Percentiles rank a stretch among this genome's conserved stretches.
These are phyloP conservation scores for Eurystomus glaucurus DNA, from an alignment of 2,797 vertebrate species.

Conservation along the genomic window DNA sequence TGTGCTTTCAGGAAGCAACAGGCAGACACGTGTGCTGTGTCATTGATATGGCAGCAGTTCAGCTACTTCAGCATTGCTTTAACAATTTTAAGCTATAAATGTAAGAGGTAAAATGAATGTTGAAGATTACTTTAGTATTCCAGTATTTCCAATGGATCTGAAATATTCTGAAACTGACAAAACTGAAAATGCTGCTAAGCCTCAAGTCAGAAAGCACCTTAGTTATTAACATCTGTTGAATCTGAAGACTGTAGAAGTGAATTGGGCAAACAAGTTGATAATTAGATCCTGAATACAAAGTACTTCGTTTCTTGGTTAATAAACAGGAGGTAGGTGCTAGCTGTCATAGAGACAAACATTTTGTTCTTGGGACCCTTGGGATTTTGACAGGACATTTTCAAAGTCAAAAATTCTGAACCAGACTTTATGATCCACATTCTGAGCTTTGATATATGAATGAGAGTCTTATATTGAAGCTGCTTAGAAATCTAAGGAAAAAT, in stretches of 20 bases:
- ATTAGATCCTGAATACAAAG: not conserved
- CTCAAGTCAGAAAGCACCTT: not conserved
- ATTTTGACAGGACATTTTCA: not conserved
- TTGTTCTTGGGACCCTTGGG: not conserved
- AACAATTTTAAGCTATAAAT: not conserved
- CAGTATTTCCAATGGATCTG: not conserved
- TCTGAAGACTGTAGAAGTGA: not conserved
- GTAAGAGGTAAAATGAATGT: not conserved
- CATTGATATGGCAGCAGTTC: not conserved
- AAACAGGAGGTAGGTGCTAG: not conserved
- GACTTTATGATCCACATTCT: not conserved
- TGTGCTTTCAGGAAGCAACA: not conserved
- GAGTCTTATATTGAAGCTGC: not conserved
- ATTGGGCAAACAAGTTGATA: not conserved
- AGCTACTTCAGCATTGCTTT: not conserved
- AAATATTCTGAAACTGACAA: not conserved
- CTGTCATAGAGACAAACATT: not conserved
- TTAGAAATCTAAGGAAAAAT: not conserved
- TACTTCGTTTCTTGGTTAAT: not conserved
- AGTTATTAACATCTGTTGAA: not conserved
- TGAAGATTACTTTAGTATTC: not conserved
- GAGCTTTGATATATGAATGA: not conserved
- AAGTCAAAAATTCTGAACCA: not conserved
- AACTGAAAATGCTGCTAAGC: not conserved
- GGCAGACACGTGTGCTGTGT: accelerated